Base-by-base conservation (phyloP, 2,888 invertebrate genomes). In the Tyria jacobaeae region DNA sequence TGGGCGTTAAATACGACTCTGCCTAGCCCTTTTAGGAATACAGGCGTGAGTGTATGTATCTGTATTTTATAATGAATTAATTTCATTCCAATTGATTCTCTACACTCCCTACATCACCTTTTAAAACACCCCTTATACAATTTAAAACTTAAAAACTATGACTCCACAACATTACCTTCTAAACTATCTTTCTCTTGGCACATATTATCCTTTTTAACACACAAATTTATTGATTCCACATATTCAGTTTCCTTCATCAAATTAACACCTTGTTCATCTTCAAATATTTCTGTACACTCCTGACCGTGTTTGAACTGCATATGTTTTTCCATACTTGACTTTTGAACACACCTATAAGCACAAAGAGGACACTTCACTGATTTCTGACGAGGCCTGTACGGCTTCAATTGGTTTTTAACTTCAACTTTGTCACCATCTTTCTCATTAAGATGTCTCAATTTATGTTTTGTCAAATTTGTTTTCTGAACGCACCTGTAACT, bases 401-500 rank as follows among this genome's bases (percentile, higher is more conserved):
- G 92, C 57, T 91, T 94, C 2, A 77, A 74, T 64, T 87, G 86
- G 50, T 70, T 84, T 63, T 90, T 89, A 0, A 82, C 75, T 0
- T 89, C 89, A 0, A 84, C 39, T 44, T 89, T 89, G 0, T 89
- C 90, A 0, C 87, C 84, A 0, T 87, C 85, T 24, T 89, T 91
- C 10, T 94, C 94, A 34, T 90, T 90, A 21, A 90, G 65, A 83
- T 94, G 94, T 48, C 94, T 84, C 59, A 91, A 91, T 41, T 92
- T 94, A 50, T 94, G 94, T 69, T 94, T 94, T 0, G 92, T 94
- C 10, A 94, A 62, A 56, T 94, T 94, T 0, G 94, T 94, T 71
- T 94, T 94, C 58, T 94, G 94, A 0, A 94, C 94, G 55, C 94
- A 94, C 1, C 90, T 79, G 57, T 94, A 94, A 39, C 83, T 91